A percentile compares a stretch with the other conserved stretches of the same genome.
These are phyloP conservation scores for Felis chaus DNA, from an alignment of 2,113 vertebrate species.

Conservation along the genomic window DNA sequence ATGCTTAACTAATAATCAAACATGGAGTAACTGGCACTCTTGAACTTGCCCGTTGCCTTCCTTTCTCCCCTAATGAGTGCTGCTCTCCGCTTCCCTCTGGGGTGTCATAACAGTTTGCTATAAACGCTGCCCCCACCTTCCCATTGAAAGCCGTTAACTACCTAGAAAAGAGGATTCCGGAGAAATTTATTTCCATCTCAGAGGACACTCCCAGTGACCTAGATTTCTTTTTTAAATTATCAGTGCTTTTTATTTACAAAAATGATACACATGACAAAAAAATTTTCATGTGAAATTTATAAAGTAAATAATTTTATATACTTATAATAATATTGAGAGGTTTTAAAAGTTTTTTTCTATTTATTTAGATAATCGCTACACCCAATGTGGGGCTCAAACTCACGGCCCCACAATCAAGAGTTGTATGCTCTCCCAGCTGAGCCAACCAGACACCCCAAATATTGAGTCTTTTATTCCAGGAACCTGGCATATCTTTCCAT, in stretches of 20 bases:
- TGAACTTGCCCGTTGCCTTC: background rate
- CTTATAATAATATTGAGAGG: too few species aligned
- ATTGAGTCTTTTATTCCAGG: too few species aligned
- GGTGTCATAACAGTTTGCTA: background rate
- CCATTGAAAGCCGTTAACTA: background rate
- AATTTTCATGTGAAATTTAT: background rate
- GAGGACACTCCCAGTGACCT: background rate
- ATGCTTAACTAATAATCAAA: background rate
- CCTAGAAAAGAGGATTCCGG: background rate
- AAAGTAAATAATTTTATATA: background rate
- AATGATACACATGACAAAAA: background rate
- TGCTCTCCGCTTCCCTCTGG: background rate
- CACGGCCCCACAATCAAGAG: too few species aligned
- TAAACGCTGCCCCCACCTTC: fast-evolving
- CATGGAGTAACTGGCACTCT: background rate
- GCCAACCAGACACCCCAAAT: too few species aligned
- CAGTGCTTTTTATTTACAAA: conserved; percentile 13
- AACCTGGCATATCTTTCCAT: too few species aligned
- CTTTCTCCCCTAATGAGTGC: background rate
- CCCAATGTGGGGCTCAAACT: too few species aligned
- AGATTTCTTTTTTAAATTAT: background rate
- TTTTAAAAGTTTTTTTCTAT: too few species aligned
- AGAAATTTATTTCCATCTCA: background rate
- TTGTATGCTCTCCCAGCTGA: too few species aligned
- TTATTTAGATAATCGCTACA: too few species aligned